Percentiles rank a stretch among this genome's conserved stretches.
Evolutionary conservation across 2,797 vertebrate genomes (phyloP).

Genomic region (Uromys caudimaculatus): DNA sequence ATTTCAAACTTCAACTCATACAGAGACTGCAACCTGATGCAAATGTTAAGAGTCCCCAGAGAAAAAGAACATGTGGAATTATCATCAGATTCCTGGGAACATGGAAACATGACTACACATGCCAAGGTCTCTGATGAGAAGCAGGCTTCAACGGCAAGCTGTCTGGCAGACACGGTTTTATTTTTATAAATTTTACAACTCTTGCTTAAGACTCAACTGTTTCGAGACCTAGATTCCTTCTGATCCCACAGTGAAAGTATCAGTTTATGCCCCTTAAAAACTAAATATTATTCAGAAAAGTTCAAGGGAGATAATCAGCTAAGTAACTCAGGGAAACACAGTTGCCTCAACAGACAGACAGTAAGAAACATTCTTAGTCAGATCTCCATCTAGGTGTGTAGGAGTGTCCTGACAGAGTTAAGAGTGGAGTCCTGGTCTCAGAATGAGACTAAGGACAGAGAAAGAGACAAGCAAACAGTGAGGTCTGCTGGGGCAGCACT

Average conservation of each 20-base stretch:
- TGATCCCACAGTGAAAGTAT: not conserved
- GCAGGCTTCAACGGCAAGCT: constrained; percentile 70
- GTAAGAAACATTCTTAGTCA: not conserved
- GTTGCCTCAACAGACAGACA: constrained; percentile 59
- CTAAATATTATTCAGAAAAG: constrained; percentile 29
- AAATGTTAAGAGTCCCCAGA: constrained; percentile 45
- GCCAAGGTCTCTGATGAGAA: constrained; percentile 76
- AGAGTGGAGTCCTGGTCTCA: not conserved
- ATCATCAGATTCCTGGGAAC: constrained; percentile 73
- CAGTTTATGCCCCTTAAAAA: constrained; percentile 44
- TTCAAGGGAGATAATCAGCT: constrained; percentile 51
- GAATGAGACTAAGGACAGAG: not conserved
- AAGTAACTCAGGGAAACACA: constrained; percentile 44
- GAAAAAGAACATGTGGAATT: constrained; percentile 74
- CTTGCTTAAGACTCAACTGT: constrained; percentile 62
- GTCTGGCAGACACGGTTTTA: constrained; percentile 80
- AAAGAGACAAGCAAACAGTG: not conserved
- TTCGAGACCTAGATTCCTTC: not conserved
- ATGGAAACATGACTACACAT: constrained; percentile 79
- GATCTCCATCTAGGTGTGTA: not conserved
- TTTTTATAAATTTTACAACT: constrained; percentile 76
- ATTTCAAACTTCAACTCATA: constrained; percentile 58
- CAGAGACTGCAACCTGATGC: constrained; percentile 69
- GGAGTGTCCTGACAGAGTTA: not conserved
- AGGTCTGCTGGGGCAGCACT: not conserved